Conservation (phyloP, 2,797 vertebrate species). For the Perodicticus potto region DNA sequence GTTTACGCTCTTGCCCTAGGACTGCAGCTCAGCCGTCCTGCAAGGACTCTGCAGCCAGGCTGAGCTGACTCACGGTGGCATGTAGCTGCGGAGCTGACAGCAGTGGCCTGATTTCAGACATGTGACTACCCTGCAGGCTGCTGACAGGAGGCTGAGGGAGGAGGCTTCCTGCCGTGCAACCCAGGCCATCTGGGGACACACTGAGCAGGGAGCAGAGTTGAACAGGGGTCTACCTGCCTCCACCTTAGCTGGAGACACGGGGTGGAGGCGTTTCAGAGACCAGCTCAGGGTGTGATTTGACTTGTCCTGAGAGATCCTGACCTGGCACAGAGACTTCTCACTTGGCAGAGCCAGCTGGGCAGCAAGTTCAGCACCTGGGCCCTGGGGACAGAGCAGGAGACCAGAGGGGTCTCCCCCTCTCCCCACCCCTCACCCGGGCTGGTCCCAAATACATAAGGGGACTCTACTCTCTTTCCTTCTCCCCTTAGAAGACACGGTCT, state of each 20-base stretch:
- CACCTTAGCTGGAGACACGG: too few species aligned
- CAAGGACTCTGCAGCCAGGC: not conserved
- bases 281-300: not conserved
- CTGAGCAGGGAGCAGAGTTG: not conserved
- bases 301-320: not conserved
- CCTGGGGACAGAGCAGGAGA: not conserved
- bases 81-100: not conserved
- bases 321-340: not conserved
- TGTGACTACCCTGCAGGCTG: not conserved
- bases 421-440: not conserved
- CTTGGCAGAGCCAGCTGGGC: not conserved
- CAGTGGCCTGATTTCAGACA: not conserved
- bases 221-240: not conserved
- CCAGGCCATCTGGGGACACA: conserved; percentile 21
- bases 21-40: not conserved
- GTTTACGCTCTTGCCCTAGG: not conserved
- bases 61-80: not conserved
- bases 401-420: not conserved
- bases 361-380: not conserved
- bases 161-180: conserved; percentile 14
- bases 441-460: not conserved
- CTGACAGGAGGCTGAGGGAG: not conserved
- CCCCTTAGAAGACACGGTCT: not conserved
- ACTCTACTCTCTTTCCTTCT: not conserved
- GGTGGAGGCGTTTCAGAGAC: not conserved